phyloP scores from a whole-genome alignment of 2,888 invertebrate genomes.

The Neria commutata region DNA sequence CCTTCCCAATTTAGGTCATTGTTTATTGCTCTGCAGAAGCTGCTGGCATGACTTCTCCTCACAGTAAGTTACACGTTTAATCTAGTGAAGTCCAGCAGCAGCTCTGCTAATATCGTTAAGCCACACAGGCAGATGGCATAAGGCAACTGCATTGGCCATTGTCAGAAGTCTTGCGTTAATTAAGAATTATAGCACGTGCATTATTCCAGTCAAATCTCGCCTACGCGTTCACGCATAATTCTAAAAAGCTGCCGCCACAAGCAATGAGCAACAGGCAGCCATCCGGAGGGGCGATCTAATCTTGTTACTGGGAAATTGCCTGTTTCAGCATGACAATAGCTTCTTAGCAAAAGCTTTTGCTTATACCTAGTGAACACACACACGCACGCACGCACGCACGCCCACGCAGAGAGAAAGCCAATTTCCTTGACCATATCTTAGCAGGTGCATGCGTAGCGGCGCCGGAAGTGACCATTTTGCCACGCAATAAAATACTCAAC shows the following conservation, averaged over 20 bases:
- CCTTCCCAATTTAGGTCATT: too few relatives aligned
- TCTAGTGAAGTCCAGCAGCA: too few relatives aligned
- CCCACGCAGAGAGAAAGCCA: slow-evolving; percentile 2
- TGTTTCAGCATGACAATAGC: slow-evolving; percentile 37
- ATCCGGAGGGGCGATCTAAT: slow-evolving; percentile 19
- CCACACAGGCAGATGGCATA: too few relatives aligned
- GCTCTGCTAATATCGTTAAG: too few relatives aligned
- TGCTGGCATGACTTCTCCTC: too few relatives aligned
- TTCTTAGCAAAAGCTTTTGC: slow-evolving; percentile 34
- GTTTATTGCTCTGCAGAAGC: too few relatives aligned
- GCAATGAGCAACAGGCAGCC: not conserved
- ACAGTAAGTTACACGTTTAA: too few relatives aligned
- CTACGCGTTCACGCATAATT: slow-evolving; percentile 16
- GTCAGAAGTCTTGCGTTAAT: not conserved
- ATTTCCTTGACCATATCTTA: not conserved
- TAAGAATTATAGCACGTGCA: not conserved
- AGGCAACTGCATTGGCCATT: too few relatives aligned
- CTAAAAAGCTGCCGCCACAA: not conserved
- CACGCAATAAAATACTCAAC: not conserved
- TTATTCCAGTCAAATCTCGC: not conserved
- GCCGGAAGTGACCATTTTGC: not conserved
- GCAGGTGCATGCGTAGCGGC: not conserved
- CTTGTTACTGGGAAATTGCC: slow-evolving; percentile 36
- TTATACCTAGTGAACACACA: not conserved
- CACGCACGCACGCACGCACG: not conserved